A percentile compares a stretch with the other conserved stretches of the same genome.
Evolutionary conservation across 2,888 invertebrate species (phyloP).

Genomic region (Galeopsomyia nigrocyanea): DNA sequence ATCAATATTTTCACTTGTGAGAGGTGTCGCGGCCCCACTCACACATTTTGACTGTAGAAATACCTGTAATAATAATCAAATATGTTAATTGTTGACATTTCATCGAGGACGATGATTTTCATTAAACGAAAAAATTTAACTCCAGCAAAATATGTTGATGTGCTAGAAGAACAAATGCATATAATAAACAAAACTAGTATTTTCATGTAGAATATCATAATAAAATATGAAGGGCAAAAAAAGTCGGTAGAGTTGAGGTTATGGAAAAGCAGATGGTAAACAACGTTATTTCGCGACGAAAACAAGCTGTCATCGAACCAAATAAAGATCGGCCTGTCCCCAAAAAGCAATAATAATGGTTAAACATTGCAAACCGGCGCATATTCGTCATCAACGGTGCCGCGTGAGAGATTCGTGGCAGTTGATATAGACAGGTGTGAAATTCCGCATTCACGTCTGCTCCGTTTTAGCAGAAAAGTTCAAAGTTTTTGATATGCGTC

Average conservation of each 20-base stretch:
- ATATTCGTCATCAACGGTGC: not conserved
- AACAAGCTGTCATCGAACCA: too few relatives aligned
- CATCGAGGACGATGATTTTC: too few relatives aligned
- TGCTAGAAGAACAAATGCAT: too few relatives aligned
- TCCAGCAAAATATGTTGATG: too few relatives aligned
- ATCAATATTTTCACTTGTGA: conserved; percentile 86
- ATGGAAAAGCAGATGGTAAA: not conserved
- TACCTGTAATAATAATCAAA: conserved; percentile 66
- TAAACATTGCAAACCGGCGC: too few relatives aligned
- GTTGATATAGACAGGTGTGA: not conserved
- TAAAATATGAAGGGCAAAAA: not conserved
- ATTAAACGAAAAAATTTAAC: not conserved
- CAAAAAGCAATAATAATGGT: too few relatives aligned
- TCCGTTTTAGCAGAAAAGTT: not conserved
- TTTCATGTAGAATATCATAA: too few relatives aligned
- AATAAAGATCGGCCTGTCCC: too few relatives aligned
- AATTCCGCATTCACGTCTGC: not conserved
- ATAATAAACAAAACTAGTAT: too few relatives aligned
- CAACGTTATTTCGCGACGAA: not conserved
- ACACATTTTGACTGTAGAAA: conserved; percentile 70
- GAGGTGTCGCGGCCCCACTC: conserved; percentile 82
- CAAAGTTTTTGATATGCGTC: too few relatives aligned
- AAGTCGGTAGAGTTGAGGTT: conserved; percentile 15
- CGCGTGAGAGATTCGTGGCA: conserved; percentile 15
- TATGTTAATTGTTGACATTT: too few relatives aligned